Conservation (phyloP, 2,797 vertebrate genomes). For the Antrozous pallidus region DNA sequence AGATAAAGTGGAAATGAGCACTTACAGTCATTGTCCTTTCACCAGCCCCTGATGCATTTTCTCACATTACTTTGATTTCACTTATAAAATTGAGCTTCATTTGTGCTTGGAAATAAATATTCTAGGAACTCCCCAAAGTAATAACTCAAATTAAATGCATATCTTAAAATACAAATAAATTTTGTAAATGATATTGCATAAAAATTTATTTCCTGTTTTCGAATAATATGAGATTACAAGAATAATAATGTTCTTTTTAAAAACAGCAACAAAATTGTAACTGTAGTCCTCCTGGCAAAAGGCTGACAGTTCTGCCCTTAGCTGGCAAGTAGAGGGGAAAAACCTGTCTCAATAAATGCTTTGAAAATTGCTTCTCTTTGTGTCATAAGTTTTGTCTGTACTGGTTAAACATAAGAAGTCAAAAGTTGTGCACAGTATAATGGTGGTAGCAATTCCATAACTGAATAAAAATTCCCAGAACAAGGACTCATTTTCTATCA, state of each 20-base stretch:
- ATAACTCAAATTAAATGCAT: constrained; percentile 15
- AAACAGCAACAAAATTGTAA: neutral
- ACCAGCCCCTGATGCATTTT: neutral
- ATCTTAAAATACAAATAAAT: neutral
- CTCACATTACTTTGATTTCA: neutral
- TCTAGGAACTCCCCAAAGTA: neutral
- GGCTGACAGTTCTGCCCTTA: neutral
- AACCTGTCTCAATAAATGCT: neutral
- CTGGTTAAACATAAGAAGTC: neutral
- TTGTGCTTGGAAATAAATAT: constrained; percentile 7
- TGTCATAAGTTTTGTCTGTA: neutral
- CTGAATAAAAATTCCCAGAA: neutral
- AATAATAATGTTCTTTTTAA: neutral
- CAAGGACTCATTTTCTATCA: neutral
- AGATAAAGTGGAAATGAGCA: neutral
- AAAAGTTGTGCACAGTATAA: neutral
- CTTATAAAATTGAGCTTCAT: constrained; percentile 10
- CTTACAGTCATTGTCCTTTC: neutral
- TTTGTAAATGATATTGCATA: neutral
- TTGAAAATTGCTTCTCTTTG: neutral
- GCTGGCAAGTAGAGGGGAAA: neutral
- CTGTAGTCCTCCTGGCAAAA: neutral
- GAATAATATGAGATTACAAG: neutral
- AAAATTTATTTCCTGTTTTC: neutral
- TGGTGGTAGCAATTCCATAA: neutral